Evolutionary conservation across 2,113 vertebrate genomes (phyloP).

Genomic region (Pituophis catenifer): DNA sequence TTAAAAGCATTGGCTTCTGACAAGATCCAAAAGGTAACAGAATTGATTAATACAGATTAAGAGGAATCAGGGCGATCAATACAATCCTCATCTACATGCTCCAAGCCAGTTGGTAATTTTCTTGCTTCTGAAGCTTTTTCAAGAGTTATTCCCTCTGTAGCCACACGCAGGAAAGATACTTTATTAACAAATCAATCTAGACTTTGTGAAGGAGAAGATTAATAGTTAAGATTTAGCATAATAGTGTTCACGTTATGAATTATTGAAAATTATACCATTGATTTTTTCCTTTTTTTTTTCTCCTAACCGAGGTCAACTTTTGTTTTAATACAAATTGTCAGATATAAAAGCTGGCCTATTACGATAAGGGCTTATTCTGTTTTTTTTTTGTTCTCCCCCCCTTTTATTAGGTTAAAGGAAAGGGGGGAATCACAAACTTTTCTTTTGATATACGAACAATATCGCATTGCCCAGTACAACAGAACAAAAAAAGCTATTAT

Average conservation of each 20-base stretch:
- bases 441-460: not conserved
- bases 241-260: conserved; percentile 79
- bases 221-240: conserved; percentile 82
- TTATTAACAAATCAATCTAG: conserved; percentile 85
- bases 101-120: conserved; percentile 79
- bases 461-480: conserved; percentile 39
- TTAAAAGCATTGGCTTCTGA: conserved; percentile 72
- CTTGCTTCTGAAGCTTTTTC: conserved; percentile 80
- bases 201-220: conserved; percentile 85
- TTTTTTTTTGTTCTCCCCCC: too few species aligned
- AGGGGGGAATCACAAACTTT: conserved; percentile 45
- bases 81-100: conserved; percentile 83
- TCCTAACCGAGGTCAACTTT: conserved; percentile 77
- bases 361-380: conserved; percentile 67
- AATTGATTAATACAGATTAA: conserved; percentile 85
- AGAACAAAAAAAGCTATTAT: conserved; percentile 46
- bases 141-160: conserved; percentile 82
- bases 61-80: conserved; percentile 83
- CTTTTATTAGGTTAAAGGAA: not conserved
- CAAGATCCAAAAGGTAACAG: conserved; percentile 81
- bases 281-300: conserved; percentile 65
- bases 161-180: conserved; percentile 76
- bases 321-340: conserved; percentile 79
- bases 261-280: conserved; percentile 81
- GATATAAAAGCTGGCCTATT: conserved; percentile 73